Evolutionary conservation across 2,888 invertebrate genomes (phyloP).

Genomic region (Eueremaeus valkanovi): DNA sequence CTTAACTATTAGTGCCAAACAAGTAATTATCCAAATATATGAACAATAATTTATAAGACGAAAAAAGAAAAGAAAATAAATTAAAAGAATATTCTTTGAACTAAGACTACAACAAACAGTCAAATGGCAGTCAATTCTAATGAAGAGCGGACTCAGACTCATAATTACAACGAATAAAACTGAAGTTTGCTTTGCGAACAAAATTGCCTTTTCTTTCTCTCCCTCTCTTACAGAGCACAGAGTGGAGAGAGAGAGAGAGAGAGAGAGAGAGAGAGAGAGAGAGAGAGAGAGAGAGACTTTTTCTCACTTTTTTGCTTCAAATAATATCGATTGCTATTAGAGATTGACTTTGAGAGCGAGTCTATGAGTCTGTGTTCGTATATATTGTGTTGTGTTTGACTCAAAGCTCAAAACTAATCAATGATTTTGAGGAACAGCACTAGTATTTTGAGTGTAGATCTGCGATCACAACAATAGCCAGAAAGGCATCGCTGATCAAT

Average conservation of each 20-base stretch:
- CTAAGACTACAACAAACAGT: no score
- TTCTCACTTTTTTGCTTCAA: conserved; percentile 27
- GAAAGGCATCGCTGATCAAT: conserved; percentile 22
- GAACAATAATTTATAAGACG: not conserved
- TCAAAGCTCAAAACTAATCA: conserved; percentile 31
- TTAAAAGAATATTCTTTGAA: not conserved
- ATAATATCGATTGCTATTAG: conserved; percentile 34
- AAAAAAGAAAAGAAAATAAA: not conserved
- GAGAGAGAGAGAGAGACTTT: no score
- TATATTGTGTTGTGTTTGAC: conserved; percentile 30
- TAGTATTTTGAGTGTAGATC: conserved; percentile 1
- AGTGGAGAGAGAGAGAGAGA: not conserved
- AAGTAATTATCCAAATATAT: conserved; percentile 12
- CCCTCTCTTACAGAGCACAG: no score
- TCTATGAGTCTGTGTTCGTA: not conserved
- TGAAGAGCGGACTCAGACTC: no score
- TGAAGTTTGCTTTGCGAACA: not conserved
- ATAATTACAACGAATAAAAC: no score
- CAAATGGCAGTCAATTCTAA: no score
- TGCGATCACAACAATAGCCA: not conserved
- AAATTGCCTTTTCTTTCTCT: no score
- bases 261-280: no score
- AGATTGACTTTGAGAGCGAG: conserved; percentile 24
- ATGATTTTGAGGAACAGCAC: conserved; percentile 26
- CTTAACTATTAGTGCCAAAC: not conserved